These are phyloP conservation scores for Pseudocheirus occidentalis DNA, from an alignment of 2,797 vertebrate genomes.

Conservation along the genomic window DNA sequence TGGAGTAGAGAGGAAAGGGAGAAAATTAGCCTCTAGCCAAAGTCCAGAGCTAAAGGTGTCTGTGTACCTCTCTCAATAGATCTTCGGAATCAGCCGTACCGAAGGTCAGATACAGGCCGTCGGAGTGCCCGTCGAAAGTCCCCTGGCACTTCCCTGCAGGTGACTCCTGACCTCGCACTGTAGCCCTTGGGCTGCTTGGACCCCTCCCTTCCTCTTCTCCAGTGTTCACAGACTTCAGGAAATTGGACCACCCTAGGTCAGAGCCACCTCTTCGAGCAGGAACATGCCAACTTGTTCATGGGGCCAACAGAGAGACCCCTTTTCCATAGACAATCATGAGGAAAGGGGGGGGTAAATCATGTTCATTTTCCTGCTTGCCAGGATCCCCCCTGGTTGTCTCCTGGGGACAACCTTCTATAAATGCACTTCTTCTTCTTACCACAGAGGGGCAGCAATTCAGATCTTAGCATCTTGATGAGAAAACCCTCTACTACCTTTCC, in stretches of 20 bases:
- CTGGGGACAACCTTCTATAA: neutral
- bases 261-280: neutral
- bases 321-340: neutral
- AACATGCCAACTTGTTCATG: slow-evolving; percentile 30
- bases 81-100: slow-evolving; percentile 94
- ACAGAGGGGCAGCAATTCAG: neutral
- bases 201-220: neutral
- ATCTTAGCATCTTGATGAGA: neutral
- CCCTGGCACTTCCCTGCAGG: slow-evolving; percentile 87
- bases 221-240: slow-evolving; percentile 27
- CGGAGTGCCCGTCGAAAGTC: slow-evolving; percentile 90
- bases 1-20: neutral
- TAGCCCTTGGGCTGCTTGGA: slow-evolving; percentile 73
- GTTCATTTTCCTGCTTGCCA: neutral
- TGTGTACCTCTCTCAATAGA: slow-evolving; percentile 81
- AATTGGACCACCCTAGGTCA: neutral
- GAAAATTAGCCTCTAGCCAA: neutral
- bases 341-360: neutral
- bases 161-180: slow-evolving; percentile 91
- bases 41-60: neutral
- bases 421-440: neutral
- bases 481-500: neutral
- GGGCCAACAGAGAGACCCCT: slow-evolving; percentile 43
- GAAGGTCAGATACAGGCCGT: slow-evolving; percentile 89
- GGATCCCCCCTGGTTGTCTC: neutral